These are phyloP conservation scores for Anhinga rufa DNA, from an alignment of 2,113 vertebrate species.

Conservation along the genomic window DNA sequence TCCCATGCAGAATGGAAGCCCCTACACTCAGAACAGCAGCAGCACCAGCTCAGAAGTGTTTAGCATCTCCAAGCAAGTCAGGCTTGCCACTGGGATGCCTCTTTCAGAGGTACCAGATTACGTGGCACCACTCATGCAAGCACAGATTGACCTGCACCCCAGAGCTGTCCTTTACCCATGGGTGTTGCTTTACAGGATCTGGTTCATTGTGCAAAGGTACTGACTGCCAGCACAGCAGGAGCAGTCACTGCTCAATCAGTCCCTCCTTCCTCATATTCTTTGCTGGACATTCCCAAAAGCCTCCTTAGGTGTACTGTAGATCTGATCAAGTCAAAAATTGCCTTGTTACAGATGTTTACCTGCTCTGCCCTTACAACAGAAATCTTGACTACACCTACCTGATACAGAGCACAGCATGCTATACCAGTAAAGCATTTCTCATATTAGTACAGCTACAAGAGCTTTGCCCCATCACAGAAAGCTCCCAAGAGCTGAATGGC, in stretches of 20 bases:
- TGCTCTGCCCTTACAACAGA: background rate
- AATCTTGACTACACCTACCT: background rate
- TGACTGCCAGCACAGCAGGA: background rate
- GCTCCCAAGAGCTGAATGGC: rapidly evolving
- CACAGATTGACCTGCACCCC: background rate
- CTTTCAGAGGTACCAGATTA: background rate
- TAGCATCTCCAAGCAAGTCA: background rate
- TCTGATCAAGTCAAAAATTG: background rate
- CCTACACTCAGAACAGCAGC: background rate
- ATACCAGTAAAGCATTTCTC: background rate
- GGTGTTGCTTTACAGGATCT: background rate
- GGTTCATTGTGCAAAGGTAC: background rate
- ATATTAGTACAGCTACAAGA: rapidly evolving
- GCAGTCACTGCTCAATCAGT: rapidly evolving
- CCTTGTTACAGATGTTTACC: background rate
- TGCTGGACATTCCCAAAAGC: background rate
- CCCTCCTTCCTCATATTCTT: background rate
- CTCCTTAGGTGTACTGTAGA: background rate
- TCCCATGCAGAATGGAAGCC: background rate
- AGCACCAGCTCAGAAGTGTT: background rate
- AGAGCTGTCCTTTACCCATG: background rate
- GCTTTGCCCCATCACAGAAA: background rate
- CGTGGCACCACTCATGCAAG: background rate
- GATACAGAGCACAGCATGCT: background rate
- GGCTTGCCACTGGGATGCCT: background rate